These are phyloP conservation scores for Astreopora myriophthalma DNA, from an alignment of 64 coral and sea anemone genomes.

Conservation along the genomic window DNA sequence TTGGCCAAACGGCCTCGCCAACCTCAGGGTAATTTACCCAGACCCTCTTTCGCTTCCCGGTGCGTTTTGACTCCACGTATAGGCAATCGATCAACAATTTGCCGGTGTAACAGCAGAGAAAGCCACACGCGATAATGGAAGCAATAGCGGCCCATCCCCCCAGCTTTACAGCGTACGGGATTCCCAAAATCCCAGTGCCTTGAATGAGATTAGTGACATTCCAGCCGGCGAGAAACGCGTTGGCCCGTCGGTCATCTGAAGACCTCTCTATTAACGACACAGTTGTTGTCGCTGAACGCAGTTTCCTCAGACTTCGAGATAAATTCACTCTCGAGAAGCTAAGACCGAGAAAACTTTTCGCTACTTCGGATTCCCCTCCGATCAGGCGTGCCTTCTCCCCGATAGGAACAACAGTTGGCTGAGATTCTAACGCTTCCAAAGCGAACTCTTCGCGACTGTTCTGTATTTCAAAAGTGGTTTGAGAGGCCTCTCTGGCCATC, in stretches of 20 bases:
- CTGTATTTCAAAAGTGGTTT: too few species aligned
- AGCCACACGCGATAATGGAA: conserved; percentile 48
- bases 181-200: conserved; percentile 82
- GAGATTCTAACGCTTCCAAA: neutral
- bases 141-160: conserved; percentile 80
- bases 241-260: conserved; percentile 72
- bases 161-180: conserved; percentile 80
- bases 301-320: conserved; percentile 51
- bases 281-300: conserved; percentile 76
- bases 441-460: neutral
- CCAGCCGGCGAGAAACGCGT: conserved; percentile 82
- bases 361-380: neutral
- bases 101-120: conserved; percentile 86
- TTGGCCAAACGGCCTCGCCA: conserved; percentile 84
- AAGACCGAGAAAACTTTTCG: neutral
- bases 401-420: neutral
- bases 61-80: conserved; percentile 76
- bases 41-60: conserved; percentile 73
- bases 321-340: neutral
- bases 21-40: conserved; percentile 82
- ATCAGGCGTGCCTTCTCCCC: neutral
- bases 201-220: conserved; percentile 91
- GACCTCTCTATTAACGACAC: conserved; percentile 79
- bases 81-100: conserved; percentile 84
- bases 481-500: neutral